A percentile compares a stretch with the other conserved stretches of the same genome.
phyloP scores from a whole-genome alignment of 2,797 vertebrate species.

The Bryconaethiops microstoma region DNA sequence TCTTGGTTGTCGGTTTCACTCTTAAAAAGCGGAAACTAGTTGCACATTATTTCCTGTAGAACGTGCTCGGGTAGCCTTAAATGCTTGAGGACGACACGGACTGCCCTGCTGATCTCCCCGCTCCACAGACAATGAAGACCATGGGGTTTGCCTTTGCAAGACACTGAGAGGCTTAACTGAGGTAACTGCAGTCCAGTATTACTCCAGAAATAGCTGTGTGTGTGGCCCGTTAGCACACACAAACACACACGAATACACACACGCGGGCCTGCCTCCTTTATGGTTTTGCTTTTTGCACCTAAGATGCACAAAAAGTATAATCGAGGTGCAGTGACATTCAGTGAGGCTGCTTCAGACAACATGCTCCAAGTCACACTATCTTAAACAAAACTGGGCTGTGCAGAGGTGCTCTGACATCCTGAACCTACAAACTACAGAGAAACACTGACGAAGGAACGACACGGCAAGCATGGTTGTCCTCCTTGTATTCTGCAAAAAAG shows the following conservation, averaged over 20 bases:
- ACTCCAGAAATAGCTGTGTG: neutral
- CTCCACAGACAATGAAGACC: constrained; percentile 52
- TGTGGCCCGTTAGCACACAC: constrained; percentile 11
- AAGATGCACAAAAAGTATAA: neutral
- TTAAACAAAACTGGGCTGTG: neutral
- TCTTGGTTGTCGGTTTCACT: constrained; percentile 1
- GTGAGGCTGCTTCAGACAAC: neutral
- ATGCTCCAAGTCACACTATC: too few relatives aligned
- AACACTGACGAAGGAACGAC: neutral
- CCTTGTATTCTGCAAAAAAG: too few relatives aligned
- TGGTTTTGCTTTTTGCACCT: neutral
- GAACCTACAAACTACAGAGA: neutral
- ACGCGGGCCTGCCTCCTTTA: neutral
- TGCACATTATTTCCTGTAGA: constrained; percentile 43
- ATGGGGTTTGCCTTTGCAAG: constrained; percentile 67
- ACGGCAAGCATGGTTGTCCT: neutral
- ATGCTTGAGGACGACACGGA: constrained; percentile 30
- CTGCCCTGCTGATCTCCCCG: constrained; percentile 37
- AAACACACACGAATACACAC: constrained; percentile 22
- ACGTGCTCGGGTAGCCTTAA: constrained; percentile 38
- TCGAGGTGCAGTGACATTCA: constrained; percentile 16
- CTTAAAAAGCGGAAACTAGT: constrained; percentile 47
- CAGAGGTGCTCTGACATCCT: neutral
- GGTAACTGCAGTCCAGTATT: constrained; percentile 31
- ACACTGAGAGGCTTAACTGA: constrained; percentile 62